Percentiles rank a stretch among this genome's conserved stretches.
Evolutionary conservation across 1,140 invertebrate genomes (phyloP).

Genomic region (Telenomus remus): DNA sequence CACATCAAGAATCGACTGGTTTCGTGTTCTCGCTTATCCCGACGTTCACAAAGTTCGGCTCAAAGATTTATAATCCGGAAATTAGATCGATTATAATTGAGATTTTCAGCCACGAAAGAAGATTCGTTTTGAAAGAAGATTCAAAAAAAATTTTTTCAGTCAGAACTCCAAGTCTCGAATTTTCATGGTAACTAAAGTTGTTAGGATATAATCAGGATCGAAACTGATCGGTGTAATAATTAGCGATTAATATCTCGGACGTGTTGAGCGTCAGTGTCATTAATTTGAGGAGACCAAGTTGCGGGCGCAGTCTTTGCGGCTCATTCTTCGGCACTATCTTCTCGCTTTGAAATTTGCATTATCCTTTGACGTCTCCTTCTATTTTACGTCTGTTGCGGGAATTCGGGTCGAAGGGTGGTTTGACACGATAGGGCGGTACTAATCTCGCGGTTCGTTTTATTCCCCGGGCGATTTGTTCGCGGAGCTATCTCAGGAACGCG

Average conservation of each 20-base stretch:
- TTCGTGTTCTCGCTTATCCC: constrained; percentile 7
- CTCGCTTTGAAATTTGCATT: constrained; percentile 50
- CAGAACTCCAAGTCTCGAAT: too few species aligned
- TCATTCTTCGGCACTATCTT: constrained; percentile 22
- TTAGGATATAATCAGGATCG: too few species aligned
- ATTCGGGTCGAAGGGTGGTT: constrained; percentile 55
- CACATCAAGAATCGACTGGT: constrained; percentile 26
- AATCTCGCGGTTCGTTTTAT: constrained; percentile 66
- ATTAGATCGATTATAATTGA: constrained; percentile 24
- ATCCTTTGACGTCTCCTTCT: constrained; percentile 39
- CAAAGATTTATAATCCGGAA: constrained; percentile 21
- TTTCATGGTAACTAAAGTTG: too few species aligned
- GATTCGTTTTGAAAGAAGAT: too few species aligned
- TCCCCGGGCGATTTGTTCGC: constrained; percentile 63
- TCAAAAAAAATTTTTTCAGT: too few species aligned
- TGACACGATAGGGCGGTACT: constrained; percentile 53
- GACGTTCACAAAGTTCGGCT: constrained; percentile 30
- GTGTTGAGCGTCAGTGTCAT: background rate
- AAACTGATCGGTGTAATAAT: background rate
- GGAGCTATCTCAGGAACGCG: constrained; percentile 59
- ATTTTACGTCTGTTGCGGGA: constrained; percentile 39
- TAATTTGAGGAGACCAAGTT: constrained; percentile 5
- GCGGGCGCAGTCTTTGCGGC: constrained; percentile 20
- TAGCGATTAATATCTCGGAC: background rate
- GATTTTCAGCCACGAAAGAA: too few species aligned